Conservation (phyloP, 2,113 vertebrate genomes). For the Phaethon lepturus region DNA sequence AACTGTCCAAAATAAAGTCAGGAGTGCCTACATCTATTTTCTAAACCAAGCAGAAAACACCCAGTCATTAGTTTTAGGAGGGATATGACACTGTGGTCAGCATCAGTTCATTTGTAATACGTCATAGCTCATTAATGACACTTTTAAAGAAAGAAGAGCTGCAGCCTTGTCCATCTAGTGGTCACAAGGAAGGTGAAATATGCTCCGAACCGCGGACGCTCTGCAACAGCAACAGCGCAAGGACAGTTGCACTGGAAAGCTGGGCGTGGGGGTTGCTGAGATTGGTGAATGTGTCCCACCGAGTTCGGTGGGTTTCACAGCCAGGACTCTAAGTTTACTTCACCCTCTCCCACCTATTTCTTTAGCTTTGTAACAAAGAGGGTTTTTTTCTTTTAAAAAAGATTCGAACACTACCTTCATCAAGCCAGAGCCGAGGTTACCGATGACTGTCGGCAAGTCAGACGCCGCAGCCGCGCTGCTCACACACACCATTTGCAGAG, state of each 20-base stretch:
- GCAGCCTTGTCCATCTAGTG: rapidly evolving
- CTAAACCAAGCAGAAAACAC: rapidly evolving
- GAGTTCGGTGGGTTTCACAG: neutral
- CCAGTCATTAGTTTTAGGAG: rapidly evolving
- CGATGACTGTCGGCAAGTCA: neutral
- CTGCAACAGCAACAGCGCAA: neutral
- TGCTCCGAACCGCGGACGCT: rapidly evolving
- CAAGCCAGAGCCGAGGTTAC: neutral
- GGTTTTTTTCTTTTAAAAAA: neutral
- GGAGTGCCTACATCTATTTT: neutral
- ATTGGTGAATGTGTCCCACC: neutral
- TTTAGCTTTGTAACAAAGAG: neutral
- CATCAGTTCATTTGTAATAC: rapidly evolving
- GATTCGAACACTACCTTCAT: no score
- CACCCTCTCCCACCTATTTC: neutral
- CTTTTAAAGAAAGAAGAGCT: no score
- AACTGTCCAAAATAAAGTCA: neutral
- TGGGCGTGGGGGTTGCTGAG: neutral
- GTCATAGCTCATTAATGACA: rapidly evolving
- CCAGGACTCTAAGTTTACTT: neutral
- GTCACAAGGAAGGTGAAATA: neutral
- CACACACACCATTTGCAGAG: no score
- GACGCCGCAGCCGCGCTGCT: no score
- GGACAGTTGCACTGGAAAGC: neutral
- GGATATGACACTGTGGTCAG: rapidly evolving